phyloP scores from a whole-genome alignment of 1,140 invertebrate species.

The Caenorhabditis remanei region DNA sequence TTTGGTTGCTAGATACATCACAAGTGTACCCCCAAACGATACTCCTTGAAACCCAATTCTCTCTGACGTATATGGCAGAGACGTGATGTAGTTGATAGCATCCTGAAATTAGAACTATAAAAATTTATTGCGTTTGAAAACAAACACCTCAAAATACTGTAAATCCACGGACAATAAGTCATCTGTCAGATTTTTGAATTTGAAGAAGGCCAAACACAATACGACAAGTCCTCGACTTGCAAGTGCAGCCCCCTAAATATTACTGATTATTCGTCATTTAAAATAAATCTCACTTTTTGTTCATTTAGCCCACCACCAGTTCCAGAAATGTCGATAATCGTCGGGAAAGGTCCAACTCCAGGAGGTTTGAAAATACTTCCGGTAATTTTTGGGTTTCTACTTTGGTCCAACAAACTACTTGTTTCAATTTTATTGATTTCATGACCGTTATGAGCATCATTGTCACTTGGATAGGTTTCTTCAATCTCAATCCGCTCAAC shows the following conservation, averaged over 20 bases:
- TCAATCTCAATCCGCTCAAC: constrained; percentile 58
- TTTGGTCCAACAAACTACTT: neutral
- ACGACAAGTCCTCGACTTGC: constrained; percentile 54
- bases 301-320: constrained; percentile 61
- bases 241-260: constrained; percentile 18
- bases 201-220: constrained; percentile 57
- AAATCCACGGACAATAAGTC: constrained; percentile 38
- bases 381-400: neutral
- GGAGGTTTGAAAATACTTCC: constrained; percentile 33
- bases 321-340: constrained; percentile 60
- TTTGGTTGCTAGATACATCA: constrained; percentile 47
- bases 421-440: neutral
- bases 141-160: constrained; percentile 43
- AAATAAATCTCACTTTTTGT: constrained; percentile 20
- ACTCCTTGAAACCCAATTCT: constrained; percentile 57
- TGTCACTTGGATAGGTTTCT: neutral
- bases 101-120: neutral
- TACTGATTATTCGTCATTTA: neutral
- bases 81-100: constrained; percentile 36
- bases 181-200: constrained; percentile 39
- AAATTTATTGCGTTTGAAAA: neutral
- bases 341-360: constrained; percentile 56
- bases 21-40: constrained; percentile 59
- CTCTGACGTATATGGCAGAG: constrained; percentile 36
- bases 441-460: no score